phyloP scores from a whole-genome alignment of 2,888 invertebrate species.

The Drosophila mimetica region DNA sequence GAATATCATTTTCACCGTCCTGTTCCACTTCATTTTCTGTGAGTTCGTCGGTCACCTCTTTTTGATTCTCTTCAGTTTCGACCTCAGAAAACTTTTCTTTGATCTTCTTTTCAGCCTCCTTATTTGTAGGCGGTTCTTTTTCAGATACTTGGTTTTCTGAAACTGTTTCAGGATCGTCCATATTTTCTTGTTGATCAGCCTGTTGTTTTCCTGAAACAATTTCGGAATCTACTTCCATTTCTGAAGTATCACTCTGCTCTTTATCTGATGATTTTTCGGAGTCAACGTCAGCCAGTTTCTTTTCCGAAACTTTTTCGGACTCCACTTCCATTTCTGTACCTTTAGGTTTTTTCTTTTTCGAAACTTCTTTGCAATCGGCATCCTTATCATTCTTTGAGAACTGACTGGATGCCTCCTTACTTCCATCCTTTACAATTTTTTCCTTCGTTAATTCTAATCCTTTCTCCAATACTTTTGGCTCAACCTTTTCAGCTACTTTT shows the following conservation, averaged over 20 bases:
- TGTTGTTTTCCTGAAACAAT: slow-evolving; percentile 2
- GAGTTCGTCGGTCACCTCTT: neutral
- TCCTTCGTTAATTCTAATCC: neutral
- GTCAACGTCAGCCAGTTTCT: neutral
- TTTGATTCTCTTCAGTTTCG: slow-evolving; percentile 1
- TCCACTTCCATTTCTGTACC: neutral
- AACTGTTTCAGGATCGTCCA: neutral
- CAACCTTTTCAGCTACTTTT: neutral
- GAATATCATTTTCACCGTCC: neutral
- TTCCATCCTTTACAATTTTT: neutral
- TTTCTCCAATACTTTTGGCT: neutral
- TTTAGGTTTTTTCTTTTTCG: neutral
- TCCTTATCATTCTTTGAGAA: neutral
- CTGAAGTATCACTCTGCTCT: neutral
- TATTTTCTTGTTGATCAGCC: neutral
- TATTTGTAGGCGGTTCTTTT: neutral
- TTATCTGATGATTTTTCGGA: neutral
- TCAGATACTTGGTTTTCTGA: neutral
- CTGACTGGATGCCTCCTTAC: neutral
- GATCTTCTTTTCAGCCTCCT: too few relatives aligned
- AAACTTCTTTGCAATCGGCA: neutral
- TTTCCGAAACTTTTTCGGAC: neutral
- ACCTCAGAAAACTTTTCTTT: neutral
- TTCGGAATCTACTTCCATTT: neutral
- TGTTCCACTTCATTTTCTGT: neutral